Conservation (phyloP, 2,113 vertebrate species). For the Forbesichthys papilliferus region DNA sequence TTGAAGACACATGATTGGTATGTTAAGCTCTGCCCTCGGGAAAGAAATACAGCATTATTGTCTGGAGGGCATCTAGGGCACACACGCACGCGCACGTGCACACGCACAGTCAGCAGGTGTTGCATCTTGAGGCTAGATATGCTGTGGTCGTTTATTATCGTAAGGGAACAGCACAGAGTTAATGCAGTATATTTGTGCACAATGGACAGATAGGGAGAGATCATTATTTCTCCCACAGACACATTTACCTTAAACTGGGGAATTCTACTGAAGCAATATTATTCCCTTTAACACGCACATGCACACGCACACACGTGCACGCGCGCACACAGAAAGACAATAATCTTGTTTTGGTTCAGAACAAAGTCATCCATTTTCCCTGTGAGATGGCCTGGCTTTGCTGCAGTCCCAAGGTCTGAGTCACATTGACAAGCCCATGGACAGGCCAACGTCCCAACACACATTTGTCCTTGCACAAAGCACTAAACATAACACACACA, state of each 20-base stretch:
- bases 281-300: slow-evolving; percentile 23
- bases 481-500: slow-evolving; percentile 3
- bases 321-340: slow-evolving; percentile 30
- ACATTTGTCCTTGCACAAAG: slow-evolving; percentile 44
- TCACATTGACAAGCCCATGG: slow-evolving; percentile 52
- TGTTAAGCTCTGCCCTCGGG: no score
- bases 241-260: slow-evolving; percentile 61
- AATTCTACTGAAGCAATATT: slow-evolving; percentile 31
- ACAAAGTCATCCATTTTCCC: slow-evolving; percentile 61
- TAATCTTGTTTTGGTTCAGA: slow-evolving; percentile 46
- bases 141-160: slow-evolving; percentile 44
- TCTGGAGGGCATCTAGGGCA: not conserved
- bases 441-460: slow-evolving; percentile 36
- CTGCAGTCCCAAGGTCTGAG: slow-evolving; percentile 54
- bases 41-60: no score
- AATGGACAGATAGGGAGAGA: slow-evolving; percentile 51
- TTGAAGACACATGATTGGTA: not conserved
- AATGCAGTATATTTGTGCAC: slow-evolving; percentile 57
- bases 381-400: slow-evolving; percentile 38
- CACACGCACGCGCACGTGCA: no score
- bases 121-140: slow-evolving; percentile 19
- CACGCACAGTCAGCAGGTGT: not conserved
- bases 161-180: slow-evolving; percentile 38
- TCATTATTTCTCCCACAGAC: slow-evolving; percentile 59
- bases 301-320: no score